Conservation (phyloP, 2,113 vertebrate genomes). For the Phrynosoma platyrhinos region DNA sequence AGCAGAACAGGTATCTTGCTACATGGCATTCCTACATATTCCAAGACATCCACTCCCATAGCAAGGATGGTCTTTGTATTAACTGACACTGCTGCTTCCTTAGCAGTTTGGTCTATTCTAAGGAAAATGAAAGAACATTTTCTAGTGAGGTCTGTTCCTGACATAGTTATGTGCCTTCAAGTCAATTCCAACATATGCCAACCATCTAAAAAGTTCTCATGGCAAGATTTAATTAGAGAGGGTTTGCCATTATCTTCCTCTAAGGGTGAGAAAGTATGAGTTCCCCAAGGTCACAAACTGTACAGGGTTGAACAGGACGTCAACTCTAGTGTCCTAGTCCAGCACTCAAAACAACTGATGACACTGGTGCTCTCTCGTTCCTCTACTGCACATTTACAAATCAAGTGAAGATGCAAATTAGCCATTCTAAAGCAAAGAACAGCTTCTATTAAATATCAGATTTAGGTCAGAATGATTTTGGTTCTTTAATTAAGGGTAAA, state of each 20-base stretch:
- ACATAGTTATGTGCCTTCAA: too few species aligned
- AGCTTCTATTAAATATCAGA: neutral
- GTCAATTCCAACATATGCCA: too few species aligned
- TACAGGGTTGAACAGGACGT: too few species aligned
- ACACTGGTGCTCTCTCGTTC: too few species aligned
- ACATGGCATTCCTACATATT: conserved; percentile 44
- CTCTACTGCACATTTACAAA: neutral
- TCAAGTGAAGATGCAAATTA: neutral
- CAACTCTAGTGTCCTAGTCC: too few species aligned
- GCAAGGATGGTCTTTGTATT: conserved; percentile 14
- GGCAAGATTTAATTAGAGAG: too few species aligned
- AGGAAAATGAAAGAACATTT: neutral
- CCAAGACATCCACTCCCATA: conserved; percentile 13
- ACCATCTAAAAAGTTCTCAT: too few species aligned
- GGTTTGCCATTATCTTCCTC: too few species aligned
- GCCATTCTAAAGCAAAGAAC: neutral
- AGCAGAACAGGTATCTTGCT: conserved; percentile 30
- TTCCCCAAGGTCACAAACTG: too few species aligned
- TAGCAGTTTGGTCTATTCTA: neutral
- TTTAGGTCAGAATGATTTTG: too few species aligned
- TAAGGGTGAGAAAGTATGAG: too few species aligned
- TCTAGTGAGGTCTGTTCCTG: neutral
- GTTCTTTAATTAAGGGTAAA: neutral
- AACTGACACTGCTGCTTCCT: neutral
- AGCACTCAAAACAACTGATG: too few species aligned